Conservation (phyloP, 2,113 vertebrate species). For the Callionymus lyra region DNA sequence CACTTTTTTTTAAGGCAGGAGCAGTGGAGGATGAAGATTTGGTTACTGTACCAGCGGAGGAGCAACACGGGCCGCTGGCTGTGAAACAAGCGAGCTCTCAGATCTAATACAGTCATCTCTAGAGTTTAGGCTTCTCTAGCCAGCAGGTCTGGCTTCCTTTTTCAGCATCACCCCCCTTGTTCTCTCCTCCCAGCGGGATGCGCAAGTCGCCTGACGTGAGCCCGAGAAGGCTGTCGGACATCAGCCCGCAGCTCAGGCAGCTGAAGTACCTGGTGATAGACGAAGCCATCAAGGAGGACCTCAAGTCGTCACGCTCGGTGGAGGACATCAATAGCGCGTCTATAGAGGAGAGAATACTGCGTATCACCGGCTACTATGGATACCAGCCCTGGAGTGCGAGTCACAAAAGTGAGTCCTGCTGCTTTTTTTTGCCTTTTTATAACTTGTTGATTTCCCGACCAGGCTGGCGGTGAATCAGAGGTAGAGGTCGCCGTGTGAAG, state of each 20-base stretch:
- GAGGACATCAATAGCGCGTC: slow-evolving; percentile 87
- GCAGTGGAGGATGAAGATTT: slow-evolving; percentile 57
- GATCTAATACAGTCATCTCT: background rate
- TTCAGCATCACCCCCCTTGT: slow-evolving; percentile 22
- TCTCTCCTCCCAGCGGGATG: slow-evolving; percentile 75
- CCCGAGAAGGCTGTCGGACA: slow-evolving; percentile 90
- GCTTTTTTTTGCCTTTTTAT: no score
- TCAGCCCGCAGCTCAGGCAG: slow-evolving; percentile 92
- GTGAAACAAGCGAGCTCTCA: slow-evolving; percentile 5
- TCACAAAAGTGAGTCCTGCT: slow-evolving; percentile 76
- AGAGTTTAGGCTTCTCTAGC: slow-evolving; percentile 1
- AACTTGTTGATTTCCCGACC: no score
- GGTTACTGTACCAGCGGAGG: slow-evolving; percentile 20
- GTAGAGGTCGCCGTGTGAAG: no score
- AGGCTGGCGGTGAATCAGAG: no score
- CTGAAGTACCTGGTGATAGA: slow-evolving; percentile 91
- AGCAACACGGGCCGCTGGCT: slow-evolving; percentile 24
- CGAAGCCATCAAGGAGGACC: slow-evolving; percentile 87
- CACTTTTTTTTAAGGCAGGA: slow-evolving; percentile 28
- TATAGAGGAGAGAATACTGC: slow-evolving; percentile 84
- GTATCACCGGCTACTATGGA: slow-evolving; percentile 92
- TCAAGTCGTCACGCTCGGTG: slow-evolving; percentile 88
- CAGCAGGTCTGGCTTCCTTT: slow-evolving; percentile 4
- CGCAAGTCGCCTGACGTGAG: slow-evolving; percentile 86
- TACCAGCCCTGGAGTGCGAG: slow-evolving; percentile 88